Percentiles rank a stretch among this genome's conserved stretches.
Conservation (phyloP, 2,113 vertebrate species). For the Dolichallabes microphthalmus region DNA sequence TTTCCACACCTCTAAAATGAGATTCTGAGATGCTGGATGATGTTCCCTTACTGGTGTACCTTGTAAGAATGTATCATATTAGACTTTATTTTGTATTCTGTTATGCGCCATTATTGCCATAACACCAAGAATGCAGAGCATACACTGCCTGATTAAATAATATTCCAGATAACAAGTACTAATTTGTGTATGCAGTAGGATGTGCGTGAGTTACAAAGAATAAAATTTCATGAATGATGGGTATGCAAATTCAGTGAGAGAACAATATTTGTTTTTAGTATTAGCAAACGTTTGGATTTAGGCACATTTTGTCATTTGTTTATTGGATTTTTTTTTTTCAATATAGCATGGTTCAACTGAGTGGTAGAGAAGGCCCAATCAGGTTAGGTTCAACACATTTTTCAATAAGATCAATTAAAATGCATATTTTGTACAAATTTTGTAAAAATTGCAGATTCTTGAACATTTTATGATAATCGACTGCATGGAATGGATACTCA, state of each 20-base stretch:
- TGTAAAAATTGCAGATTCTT: not conserved
- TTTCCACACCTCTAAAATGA: not conserved
- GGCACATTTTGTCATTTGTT: no score
- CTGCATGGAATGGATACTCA: not conserved
- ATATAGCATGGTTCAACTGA: no score
- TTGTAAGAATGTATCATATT: no score
- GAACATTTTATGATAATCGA: not conserved
- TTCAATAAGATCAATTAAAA: not conserved
- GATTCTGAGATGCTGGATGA: not conserved
- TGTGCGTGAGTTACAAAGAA: conserved; percentile 13
- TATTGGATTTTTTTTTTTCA: no score
- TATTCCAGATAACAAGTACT: conserved; percentile 2
- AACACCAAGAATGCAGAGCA: not conserved
- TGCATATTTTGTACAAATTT: not conserved
- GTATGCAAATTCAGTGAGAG: not conserved
- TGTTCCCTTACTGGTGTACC: no score
- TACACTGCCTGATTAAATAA: not conserved
- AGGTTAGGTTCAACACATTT: no score
- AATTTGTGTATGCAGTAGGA: not conserved
- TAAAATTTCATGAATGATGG: conserved; percentile 7
- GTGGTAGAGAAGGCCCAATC: no score
- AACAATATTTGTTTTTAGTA: not conserved
- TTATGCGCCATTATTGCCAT: not conserved
- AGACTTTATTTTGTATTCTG: not conserved
- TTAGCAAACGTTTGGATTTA: not conserved